Base-by-base conservation (phyloP, 2,888 invertebrate genomes). In the Fissipunctia ypsillon region DNA sequence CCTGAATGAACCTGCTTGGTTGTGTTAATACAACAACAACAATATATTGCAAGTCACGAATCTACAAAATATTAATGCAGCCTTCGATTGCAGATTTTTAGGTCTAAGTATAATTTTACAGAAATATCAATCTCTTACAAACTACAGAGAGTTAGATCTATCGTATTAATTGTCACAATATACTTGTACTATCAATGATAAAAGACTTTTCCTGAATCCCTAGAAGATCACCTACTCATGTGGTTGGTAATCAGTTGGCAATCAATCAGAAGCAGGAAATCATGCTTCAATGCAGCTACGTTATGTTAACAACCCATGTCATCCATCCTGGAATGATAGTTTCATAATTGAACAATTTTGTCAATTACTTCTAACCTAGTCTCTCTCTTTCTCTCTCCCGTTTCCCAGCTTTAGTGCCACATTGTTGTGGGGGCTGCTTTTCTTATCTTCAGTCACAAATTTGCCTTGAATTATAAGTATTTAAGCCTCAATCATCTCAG, bases 191-290 rank as follows among this genome's bases (percentile, higher is more conserved):
- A 61, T 61, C 43, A 76, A 59, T 81, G 22, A 61, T 50, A 31
- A 81, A 61, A 66, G n/a, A 81, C 43, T 31, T 72, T 25, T 60
- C 48, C 61, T 77, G 50, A 81, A 56, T 76, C 35, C 50, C 10
- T 31, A 35, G 22, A 41, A 56, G 77, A 81, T 78, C 66, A 61
- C 12, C 31, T 14, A 61, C 22, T 35, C 48, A 31, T 61, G 81
- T 45, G 25, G 38, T 61, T 76, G 28, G 31, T 61, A 78, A 81
- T 81, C 60, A 65, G 38, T 19, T 7, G 25, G 5, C 3, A 50
- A 61, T 76, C 35, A 48, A 61, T 50, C 31, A 67, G 7, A 56
- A 45, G 25, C 52, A 50, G 76, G 76, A 76, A 78, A 56, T 60
- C 10, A 50, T 43, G 41, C 66, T 48, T 54, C 14, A 41, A 31